Evolutionary conservation across 2,888 invertebrate species (phyloP).

Genomic region (Lasioglossum morio): DNA sequence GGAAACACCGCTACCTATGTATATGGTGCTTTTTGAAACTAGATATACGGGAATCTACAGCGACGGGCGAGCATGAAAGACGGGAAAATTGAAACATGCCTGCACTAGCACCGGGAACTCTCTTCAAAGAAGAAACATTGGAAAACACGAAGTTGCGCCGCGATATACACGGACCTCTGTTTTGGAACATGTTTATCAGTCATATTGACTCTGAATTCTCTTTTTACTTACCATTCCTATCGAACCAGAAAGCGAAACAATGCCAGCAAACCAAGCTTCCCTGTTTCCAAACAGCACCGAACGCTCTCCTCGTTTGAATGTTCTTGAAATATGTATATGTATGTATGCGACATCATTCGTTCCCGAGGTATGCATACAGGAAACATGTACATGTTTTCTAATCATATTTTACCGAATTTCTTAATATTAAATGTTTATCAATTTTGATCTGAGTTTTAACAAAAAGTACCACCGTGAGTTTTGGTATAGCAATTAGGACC

Average conservation of each 20-base stretch:
- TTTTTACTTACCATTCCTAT: not conserved
- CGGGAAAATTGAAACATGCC: conserved; percentile 24
- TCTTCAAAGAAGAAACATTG: conserved; percentile 5
- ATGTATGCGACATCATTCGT: no score
- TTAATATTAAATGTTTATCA: not conserved
- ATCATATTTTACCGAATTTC: not conserved
- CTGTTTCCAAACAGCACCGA: not conserved
- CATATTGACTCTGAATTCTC: not conserved
- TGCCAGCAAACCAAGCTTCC: not conserved
- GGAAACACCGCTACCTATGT: not conserved
- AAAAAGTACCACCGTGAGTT: no score
- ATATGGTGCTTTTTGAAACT: not conserved
- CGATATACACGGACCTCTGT: not conserved
- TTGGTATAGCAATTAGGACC: no score
- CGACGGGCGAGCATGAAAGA: not conserved
- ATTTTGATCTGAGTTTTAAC: no score
- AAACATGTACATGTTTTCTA: no score
- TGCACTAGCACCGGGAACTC: not conserved
- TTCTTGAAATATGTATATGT: no score
- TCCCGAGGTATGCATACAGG: no score
- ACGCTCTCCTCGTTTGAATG: not conserved
- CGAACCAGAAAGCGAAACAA: not conserved
- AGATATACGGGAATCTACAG: not conserved
- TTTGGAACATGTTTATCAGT: not conserved
- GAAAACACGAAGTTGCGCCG: not conserved